Evolutionary conservation across 2,797 vertebrate species (phyloP).

Genomic region (Tachyglossus aculeatus): DNA sequence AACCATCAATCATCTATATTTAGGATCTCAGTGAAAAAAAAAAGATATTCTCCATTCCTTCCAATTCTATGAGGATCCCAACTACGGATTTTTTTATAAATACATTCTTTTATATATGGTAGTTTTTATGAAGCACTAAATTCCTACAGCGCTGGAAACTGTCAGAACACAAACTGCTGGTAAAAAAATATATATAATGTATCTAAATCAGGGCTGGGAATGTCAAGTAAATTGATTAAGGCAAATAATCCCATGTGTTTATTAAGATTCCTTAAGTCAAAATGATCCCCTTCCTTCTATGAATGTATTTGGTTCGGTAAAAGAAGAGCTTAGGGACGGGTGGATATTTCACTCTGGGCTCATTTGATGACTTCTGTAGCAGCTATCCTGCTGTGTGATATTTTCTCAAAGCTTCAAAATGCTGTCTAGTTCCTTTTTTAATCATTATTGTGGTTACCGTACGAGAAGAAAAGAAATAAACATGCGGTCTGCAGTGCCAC

Average conservation of each 20-base stretch:
- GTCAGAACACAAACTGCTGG: neutral
- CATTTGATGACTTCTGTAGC: conserved; percentile 27
- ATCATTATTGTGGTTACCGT: conserved; percentile 40
- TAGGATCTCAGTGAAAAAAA: too few species aligned
- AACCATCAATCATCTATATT: too few species aligned
- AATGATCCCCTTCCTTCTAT: neutral
- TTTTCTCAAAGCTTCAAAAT: neutral
- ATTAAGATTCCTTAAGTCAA: neutral
- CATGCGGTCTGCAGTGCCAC: conserved; percentile 43
- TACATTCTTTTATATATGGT: too few species aligned
- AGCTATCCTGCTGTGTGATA: conserved; percentile 16
- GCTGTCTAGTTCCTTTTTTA: conserved; percentile 21
- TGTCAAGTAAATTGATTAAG: conserved; percentile 16
- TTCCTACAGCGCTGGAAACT: too few species aligned
- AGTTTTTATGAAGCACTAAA: too few species aligned
- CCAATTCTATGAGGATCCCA: too few species aligned
- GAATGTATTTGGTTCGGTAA: conserved; percentile 10
- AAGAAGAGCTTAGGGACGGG: neutral
- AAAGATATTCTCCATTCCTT: too few species aligned
- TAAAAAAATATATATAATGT: neutral
- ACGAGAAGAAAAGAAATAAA: conserved; percentile 19
- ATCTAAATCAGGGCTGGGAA: neutral
- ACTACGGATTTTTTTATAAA: too few species aligned
- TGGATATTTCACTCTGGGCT: neutral
- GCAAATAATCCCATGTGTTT: conserved; percentile 2